Evolutionary conservation across 2,113 vertebrate species (phyloP), one percentile per base, ranked within the genome.

Genomic region (Podiceps cristatus): DNA sequence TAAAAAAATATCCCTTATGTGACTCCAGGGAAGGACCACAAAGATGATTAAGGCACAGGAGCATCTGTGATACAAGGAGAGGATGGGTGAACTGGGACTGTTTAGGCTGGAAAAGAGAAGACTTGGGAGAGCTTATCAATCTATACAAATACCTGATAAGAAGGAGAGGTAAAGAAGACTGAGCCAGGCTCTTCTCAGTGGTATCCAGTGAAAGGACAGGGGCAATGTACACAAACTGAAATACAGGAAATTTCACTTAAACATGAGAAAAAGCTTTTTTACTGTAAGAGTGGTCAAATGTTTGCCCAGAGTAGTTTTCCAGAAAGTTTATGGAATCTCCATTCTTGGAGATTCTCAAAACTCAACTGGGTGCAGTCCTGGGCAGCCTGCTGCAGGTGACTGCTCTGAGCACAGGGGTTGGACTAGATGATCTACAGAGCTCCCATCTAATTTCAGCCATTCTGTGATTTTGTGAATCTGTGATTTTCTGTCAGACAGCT

Each of bases 391-490:
- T 58, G 13, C 35, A 50, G 16, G 13, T 73, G 29, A 83, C 8
- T 77, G 27, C 14, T 91, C 28, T 66, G 31, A 73, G 20, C 16
- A 74, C 22, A 72, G 23, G 13, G 31, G 18, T 33, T 56, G n/a
- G 11, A 59, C 22, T 29, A 44, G 40, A 4, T 23, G 15, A 33
- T 53, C 45, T 60, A 71, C 74, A 79, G 66, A 68, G 10, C 17
- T 83, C 13, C 9, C 2, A 1, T 40, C 50, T 63, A 52, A 44
- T 10, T 13, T 62, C 74, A 81, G 0, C 16, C 3, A 3, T 42
- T 59, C 66, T 37, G 28, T 55, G 10, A 44, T 1, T 58, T 9
- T 35, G 40, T 27, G 16, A 86, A 68, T 72, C 45, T 50, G 29
- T 64, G 29, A 73, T 66, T 72, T 69, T 79, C 10, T 13, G 27